These are phyloP conservation scores for Aspidoscelis tigris DNA, from an alignment of 2,113 vertebrate species.

Conservation along the genomic window DNA sequence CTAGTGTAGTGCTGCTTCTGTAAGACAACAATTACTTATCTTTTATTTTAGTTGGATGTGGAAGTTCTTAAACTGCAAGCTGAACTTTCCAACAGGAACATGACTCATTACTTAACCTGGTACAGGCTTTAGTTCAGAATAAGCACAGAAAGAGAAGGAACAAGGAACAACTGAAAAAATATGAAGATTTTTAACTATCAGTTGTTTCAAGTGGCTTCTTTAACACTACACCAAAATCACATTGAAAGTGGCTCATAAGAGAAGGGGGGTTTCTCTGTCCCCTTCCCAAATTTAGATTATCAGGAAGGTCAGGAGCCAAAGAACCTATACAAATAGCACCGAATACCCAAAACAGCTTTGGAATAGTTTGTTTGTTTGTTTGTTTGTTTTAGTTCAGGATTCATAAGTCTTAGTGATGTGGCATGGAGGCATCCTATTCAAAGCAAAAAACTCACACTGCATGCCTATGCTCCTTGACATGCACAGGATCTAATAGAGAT, in stretches of 20 bases:
- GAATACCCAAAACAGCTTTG: not conserved
- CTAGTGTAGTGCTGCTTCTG: not conserved
- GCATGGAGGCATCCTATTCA: not conserved
- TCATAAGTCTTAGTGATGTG: not conserved
- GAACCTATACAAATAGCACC: not conserved
- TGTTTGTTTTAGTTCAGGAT: not conserved
- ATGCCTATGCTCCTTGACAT: not conserved
- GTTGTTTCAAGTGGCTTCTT: not conserved
- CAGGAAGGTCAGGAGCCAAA: not conserved
- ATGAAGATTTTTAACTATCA: not conserved
- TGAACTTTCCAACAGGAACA: not conserved
- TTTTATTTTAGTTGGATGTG: not conserved
- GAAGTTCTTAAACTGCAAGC: not conserved
- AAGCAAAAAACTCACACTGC: not conserved
- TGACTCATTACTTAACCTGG: not conserved
- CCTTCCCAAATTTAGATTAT: not conserved
- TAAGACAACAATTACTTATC: not conserved
- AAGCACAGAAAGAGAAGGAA: not conserved
- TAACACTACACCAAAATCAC: not conserved
- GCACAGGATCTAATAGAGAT: not conserved
- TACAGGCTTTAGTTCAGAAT: not conserved
- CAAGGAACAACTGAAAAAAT: not conserved
- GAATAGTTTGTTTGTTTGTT: too few species aligned
- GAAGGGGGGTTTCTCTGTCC: not conserved
- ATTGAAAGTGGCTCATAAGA: not conserved